These are phyloP conservation scores for Eurystomus glaucurus DNA, from an alignment of 2,797 vertebrate species.

Conservation along the genomic window DNA sequence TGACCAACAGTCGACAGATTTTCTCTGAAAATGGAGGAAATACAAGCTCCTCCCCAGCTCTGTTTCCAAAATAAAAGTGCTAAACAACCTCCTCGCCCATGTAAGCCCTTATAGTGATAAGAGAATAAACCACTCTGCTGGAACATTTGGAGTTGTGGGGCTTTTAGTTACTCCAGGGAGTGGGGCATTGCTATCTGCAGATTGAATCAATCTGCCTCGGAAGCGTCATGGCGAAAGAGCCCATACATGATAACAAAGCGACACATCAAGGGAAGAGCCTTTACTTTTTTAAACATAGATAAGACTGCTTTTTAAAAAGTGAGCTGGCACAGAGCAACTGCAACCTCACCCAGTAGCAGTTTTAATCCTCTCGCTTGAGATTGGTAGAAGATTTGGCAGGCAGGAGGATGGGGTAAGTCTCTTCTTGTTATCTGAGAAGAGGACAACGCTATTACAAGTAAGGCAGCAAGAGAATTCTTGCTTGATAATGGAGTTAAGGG, in stretches of 20 bases:
- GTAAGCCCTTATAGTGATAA: neutral
- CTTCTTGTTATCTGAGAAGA: constrained; percentile 59
- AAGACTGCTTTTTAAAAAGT: constrained; percentile 36
- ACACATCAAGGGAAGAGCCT: constrained; percentile 24
- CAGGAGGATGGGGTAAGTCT: constrained; percentile 26
- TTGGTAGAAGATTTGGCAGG: constrained; percentile 55
- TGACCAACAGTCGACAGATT: neutral
- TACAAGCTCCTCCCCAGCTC: neutral
- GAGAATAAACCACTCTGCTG: neutral
- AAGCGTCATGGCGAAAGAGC: neutral
- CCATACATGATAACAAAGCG: neutral
- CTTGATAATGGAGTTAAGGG: constrained; percentile 59
- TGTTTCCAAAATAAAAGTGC: neutral
- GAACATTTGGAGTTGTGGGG: neutral
- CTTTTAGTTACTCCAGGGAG: constrained; percentile 24
- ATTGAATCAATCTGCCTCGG: constrained; percentile 36
- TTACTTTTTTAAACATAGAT: constrained; percentile 49
- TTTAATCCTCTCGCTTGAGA: constrained; percentile 56
- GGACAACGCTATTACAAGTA: constrained; percentile 60
- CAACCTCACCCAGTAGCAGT: constrained; percentile 24
- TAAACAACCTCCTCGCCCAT: neutral
- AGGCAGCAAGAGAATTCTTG: constrained; percentile 53
- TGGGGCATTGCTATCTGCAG: constrained; percentile 43
- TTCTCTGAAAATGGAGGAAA: neutral
- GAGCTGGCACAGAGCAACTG: constrained; percentile 6